Evolutionary conservation across 2,797 vertebrate genomes (phyloP), one percentile per base, ranked within the genome.

Genomic region (Coccyzus lansbergi): DNA sequence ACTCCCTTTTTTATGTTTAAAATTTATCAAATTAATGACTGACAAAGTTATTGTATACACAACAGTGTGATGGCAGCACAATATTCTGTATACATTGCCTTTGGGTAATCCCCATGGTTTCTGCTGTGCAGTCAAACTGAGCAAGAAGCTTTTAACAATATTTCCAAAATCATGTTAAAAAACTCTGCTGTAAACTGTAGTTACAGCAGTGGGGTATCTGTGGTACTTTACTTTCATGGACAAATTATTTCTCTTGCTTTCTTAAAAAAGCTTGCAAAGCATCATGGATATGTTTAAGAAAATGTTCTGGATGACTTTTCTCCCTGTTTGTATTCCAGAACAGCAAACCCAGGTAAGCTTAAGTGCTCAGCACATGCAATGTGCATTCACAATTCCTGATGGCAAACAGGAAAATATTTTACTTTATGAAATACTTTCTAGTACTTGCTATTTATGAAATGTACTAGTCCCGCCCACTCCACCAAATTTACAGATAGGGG

Each of bases 41-140:
- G 49, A 67, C 17, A 34, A 24, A 51, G 21, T 68, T 87, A 15
- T 0, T 64, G 53, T 19, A 22, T 55, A 76, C 46, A n/a, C 3
- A 4, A 8, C 4, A 62, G 70, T 20, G 51, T 79, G 68, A 75
- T 74, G 33, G 46, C 44, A 75, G 48, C 31, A 44, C 48, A n/a
- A 34, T 46, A 28, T 84, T 93, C 69, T 82, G 31, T 78, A n/a
- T 68, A 40, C 19, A 1, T 44, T 58, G 74, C 1, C 2, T 86
- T 44, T 89, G 60, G 69, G 33, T 77, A 86, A 49, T 80, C 49
- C 51, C 38, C 40, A 11, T 48, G 67, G 59, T 88, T 72, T 60
- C 65, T 93, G 53, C 91, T 94, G 36, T 59, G 49, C 76, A 59
- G 46, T 68, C 76, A 92, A 86, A 36, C 31, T 85, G 85, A 72